Evolutionary conservation across 2,797 vertebrate species (phyloP).

Genomic region (Gambusia yucatana): DNA sequence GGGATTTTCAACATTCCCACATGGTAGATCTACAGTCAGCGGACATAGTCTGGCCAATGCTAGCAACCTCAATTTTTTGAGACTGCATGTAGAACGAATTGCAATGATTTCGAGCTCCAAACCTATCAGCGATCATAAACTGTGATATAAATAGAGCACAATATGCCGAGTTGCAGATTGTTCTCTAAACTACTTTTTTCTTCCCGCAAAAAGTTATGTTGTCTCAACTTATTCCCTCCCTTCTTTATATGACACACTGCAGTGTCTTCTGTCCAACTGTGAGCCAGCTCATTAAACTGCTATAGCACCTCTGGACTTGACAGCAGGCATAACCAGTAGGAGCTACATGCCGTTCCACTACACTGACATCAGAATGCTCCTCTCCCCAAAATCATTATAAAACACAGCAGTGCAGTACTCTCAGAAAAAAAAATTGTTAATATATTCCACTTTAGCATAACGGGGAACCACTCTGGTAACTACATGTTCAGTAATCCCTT

Average conservation of each 20-base stretch:
- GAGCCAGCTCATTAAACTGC: constrained; percentile 17
- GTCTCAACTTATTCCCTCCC: constrained; percentile 3
- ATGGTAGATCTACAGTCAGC: background rate
- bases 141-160: background rate
- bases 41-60: background rate
- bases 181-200: background rate
- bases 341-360: constrained; percentile 21
- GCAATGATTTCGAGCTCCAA: background rate
- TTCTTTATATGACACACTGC: constrained; percentile 6
- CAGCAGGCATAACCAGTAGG: constrained; percentile 2
- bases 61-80: background rate
- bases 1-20: background rate
- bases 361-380: constrained; percentile 23
- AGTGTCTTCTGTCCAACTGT: constrained; percentile 11
- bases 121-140: background rate
- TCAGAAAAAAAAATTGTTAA: constrained; percentile 15
- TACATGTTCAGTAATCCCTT: background rate
- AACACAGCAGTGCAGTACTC: constrained; percentile 16
- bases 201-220: background rate
- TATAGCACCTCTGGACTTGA: constrained; percentile 10
- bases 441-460: constrained; percentile 23
- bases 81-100: background rate
- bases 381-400: constrained; percentile 12
- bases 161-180: background rate
- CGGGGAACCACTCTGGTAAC: background rate